Evolutionary conservation across 1,140 invertebrate species (phyloP), one percentile per base, ranked within the genome.

Genomic region (Babylonia areolata): DNA sequence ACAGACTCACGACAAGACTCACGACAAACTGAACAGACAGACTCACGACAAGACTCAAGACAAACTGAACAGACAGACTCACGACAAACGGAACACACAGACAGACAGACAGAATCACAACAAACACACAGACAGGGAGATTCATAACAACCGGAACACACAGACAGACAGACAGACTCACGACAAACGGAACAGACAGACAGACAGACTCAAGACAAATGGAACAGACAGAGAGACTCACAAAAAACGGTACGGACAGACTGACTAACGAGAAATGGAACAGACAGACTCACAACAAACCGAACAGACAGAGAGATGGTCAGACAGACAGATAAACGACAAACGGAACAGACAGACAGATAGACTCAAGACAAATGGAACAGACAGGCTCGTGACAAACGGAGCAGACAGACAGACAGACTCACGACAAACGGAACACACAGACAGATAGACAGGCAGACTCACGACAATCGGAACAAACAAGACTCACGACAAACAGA

Each of bases 1-100:
- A 35, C 23, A 81, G 39, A 39, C 87, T 87, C 86, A 93, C 92
- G n/a, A n/a, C n/a, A n/a, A n/a, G n/a, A n/a, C n/a, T n/a, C n/a
- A n/a, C n/a, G n/a, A 64, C 9, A 64, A 20, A 64, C 9, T 12
- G 58, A 64, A 64, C 9, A 64, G 58, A 39, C 11, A 78, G 35
- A 39, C 11, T n/a, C n/a, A n/a, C n/a, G n/a, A n/a, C n/a, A n/a
- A 37, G 35, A 78, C 9, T 17, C 9, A 78, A 15, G 33, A 23
- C 6, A 15, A 42, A n/a, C 6, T 9, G 33, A 23, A 78, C 11
- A 78, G 40, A 78, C 12, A 78, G 35, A 39, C 20, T 33, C 11
- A 64, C 15, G 28, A 23, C 15, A 23, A 2, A 23, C 58, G 20
- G 15, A 64, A 64, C 58, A 64, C 15, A 23, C 58, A 64, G 58